phyloP scores from a whole-genome alignment of 2,797 vertebrate species.

The Microctenopoma lineatum region DNA sequence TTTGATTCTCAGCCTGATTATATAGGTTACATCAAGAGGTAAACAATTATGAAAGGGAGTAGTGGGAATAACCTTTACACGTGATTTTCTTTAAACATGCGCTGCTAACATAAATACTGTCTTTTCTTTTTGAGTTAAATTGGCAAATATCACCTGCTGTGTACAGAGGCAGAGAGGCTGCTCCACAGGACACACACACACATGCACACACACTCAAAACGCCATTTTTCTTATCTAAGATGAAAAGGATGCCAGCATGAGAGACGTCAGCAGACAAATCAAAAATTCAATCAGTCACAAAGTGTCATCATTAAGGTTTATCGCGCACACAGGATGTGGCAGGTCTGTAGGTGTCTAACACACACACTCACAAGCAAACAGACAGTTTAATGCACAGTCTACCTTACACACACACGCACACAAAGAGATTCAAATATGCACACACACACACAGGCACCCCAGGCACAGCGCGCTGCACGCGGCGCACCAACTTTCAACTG shows the following conservation, averaged over 20 bases:
- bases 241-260: conserved; percentile 51
- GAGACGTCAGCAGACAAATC: conserved; percentile 49
- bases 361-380: not conserved
- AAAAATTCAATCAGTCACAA: conserved; percentile 65
- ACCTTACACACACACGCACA: not conserved
- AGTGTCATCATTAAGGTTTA: conserved; percentile 53
- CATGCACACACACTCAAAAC: conserved; percentile 26
- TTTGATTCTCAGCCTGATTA: not conserved
- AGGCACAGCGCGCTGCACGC: conserved; percentile 38
- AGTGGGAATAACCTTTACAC: conserved; percentile 48
- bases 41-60: conserved; percentile 3
- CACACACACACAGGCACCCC: conserved; percentile 25
- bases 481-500: conserved; percentile 41
- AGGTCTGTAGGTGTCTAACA: conserved; percentile 33
- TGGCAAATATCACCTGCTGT: conserved; percentile 70
- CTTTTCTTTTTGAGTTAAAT: conserved; percentile 56
- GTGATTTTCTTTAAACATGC: conserved; percentile 45
- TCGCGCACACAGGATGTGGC: conserved; percentile 48
- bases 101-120: conserved; percentile 34
- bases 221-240: conserved; percentile 33
- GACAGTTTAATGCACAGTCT: not conserved
- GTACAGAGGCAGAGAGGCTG: conserved; percentile 54
- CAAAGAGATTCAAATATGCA: conserved; percentile 22
- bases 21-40: conserved; percentile 1
- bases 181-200: conserved; percentile 18